phyloP scores from a whole-genome alignment of 2,113 vertebrate genomes.

The Dascyllus trimaculatus region DNA sequence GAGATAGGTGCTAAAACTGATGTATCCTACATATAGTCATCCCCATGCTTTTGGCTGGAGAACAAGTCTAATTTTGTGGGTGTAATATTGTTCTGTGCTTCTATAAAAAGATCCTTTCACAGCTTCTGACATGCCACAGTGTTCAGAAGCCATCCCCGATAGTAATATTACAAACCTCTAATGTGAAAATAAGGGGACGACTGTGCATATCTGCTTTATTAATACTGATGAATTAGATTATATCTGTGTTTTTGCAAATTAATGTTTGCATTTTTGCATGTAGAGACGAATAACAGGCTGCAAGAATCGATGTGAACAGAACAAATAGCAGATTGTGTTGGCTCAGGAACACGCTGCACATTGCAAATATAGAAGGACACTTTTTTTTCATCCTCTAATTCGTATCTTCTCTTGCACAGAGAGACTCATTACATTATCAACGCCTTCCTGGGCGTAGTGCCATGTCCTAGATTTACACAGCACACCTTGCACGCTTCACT shows the following conservation, averaged over 20 bases:
- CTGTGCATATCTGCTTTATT: constrained; percentile 31
- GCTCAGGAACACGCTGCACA: constrained; percentile 37
- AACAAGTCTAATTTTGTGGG: constrained; percentile 67
- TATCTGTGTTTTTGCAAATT: constrained; percentile 26
- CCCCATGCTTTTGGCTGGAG: constrained; percentile 55
- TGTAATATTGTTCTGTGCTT: constrained; percentile 53
- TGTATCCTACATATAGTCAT: constrained; percentile 50
- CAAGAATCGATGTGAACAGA: constrained; percentile 37
- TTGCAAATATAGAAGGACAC: constrained; percentile 53
- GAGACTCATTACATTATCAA: constrained; percentile 68
- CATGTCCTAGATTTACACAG: constrained; percentile 68
- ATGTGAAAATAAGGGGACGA: constrained; percentile 15
- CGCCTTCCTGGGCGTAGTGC: constrained; percentile 58
- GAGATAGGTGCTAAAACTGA: constrained; percentile 61
- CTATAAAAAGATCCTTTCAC: constrained; percentile 69
- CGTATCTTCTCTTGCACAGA: constrained; percentile 56
- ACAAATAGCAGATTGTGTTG: constrained; percentile 31
- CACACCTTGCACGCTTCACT: constrained; percentile 57
- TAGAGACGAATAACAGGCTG: constrained; percentile 15
- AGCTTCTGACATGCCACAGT: constrained; percentile 30
- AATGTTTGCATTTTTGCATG: constrained; percentile 22
- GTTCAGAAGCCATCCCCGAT: constrained; percentile 12
- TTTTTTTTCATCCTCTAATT: constrained; percentile 44
- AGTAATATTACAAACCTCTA: constrained; percentile 16
- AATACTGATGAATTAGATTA: constrained; percentile 25